Conservation (phyloP, 35 echinoderm and acorn worm species). For the Chiridota heheva region DNA sequence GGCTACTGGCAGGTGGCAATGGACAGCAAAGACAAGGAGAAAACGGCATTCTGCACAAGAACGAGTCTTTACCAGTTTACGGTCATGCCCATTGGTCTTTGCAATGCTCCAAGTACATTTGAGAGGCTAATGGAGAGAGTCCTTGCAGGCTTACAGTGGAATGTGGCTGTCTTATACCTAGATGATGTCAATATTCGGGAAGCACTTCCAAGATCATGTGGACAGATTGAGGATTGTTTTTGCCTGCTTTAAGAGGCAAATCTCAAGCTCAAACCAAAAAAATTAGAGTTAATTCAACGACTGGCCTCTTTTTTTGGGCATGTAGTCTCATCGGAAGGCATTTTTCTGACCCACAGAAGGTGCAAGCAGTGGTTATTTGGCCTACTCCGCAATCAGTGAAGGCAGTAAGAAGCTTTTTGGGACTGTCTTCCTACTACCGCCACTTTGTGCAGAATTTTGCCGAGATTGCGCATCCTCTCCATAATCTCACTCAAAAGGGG, state of each 20-base stretch:
- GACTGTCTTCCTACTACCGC: conserved; percentile 48
- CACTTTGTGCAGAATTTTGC: conserved; percentile 56
- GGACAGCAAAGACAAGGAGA: not conserved
- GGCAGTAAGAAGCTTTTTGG: conserved; percentile 56
- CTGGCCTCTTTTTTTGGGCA: too few species aligned
- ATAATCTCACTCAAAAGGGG: conserved; percentile 42
- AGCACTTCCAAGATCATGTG: not conserved
- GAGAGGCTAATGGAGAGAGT: conserved; percentile 15
- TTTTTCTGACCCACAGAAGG: too few species aligned
- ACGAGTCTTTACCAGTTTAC: conserved; percentile 7
- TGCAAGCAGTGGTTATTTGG: too few species aligned
- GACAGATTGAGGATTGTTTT: too few species aligned
- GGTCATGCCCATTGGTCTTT: conserved; percentile 6
- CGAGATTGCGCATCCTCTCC: conserved; percentile 39
- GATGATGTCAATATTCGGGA: conserved; percentile 29
- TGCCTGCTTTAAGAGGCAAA: too few species aligned
- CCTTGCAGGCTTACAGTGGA: conserved; percentile 29
- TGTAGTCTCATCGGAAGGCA: too few species aligned
- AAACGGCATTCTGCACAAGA: not conserved
- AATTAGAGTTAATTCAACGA: too few species aligned
- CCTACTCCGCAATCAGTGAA: not conserved
- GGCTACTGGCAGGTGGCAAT: too few species aligned
- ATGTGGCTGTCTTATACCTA: conserved; percentile 3
- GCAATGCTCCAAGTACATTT: conserved; percentile 15
- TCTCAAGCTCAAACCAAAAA: too few species aligned